Conservation (phyloP, 2,797 vertebrate species). For the Oreortyx pictus region DNA sequence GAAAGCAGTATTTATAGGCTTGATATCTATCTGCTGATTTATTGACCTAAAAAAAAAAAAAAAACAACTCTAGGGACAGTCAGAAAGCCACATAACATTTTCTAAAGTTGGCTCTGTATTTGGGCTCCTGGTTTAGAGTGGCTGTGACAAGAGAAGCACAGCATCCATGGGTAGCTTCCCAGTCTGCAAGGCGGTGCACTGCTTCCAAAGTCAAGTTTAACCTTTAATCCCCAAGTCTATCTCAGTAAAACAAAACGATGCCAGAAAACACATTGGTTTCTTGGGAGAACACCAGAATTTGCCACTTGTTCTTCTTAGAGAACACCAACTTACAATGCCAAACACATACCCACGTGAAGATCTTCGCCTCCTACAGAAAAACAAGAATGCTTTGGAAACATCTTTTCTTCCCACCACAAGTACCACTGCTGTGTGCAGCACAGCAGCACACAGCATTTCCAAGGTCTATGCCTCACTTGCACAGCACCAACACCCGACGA, state of each 20-base stretch:
- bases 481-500: accelerated
- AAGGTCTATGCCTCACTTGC: not conserved
- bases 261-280: not conserved
- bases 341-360: not conserved
- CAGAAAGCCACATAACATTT: not conserved
- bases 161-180: not conserved
- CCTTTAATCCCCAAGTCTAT: not conserved
- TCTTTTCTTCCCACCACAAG: not conserved
- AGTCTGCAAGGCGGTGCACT: accelerated
- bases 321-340: not conserved
- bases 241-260: not conserved
- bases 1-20: not conserved
- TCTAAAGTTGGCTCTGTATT: not conserved
- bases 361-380: not conserved
- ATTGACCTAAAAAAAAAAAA: not conserved
- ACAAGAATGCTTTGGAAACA: not conserved
- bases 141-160: not conserved
- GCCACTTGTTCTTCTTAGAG: accelerated
- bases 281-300: not conserved
- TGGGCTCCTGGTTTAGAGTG: not conserved
- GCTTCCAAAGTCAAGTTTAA: not conserved
- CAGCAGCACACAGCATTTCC: not conserved
- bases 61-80: not conserved
- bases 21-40: not conserved
- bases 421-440: not conserved